phyloP scores from a whole-genome alignment of 1,140 invertebrate genomes.

The Lepeophtheirus salmonis region DNA sequence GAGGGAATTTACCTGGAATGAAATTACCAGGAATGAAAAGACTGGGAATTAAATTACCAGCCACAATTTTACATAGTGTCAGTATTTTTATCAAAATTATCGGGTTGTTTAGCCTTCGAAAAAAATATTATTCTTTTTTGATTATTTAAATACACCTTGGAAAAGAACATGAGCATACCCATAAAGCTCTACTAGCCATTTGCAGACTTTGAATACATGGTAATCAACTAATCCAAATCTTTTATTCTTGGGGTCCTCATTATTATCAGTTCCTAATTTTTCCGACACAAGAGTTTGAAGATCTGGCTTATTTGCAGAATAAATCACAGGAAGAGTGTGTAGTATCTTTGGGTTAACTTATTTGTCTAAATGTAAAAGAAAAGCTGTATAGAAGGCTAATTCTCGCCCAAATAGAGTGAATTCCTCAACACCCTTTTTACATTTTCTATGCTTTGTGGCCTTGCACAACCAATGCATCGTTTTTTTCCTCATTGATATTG shows the following conservation, averaged over 20 bases:
- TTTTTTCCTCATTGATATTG: background rate
- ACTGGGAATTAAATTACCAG: too few species aligned
- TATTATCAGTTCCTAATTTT: background rate
- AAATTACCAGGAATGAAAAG: too few species aligned
- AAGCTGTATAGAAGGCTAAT: background rate
- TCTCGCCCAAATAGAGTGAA: background rate
- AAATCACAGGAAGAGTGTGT: background rate
- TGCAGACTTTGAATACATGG: background rate
- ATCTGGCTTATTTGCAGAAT: background rate
- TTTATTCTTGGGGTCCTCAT: background rate
- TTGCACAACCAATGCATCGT: background rate
- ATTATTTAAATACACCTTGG: background rate
- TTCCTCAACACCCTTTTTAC: background rate
- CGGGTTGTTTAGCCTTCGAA: background rate
- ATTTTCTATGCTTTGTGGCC: background rate
- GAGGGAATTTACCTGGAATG: too few species aligned
- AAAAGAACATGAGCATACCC: background rate
- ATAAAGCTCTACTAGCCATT: background rate
- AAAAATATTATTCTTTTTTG: background rate
- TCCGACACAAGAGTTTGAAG: background rate
- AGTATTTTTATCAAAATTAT: background rate
- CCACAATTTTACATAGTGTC: too few species aligned
- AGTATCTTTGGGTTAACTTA: background rate
- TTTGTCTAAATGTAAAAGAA: background rate
- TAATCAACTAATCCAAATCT: background rate